Conservation (phyloP, 1,140 invertebrate species). For the Drosophila athabasca region DNA sequence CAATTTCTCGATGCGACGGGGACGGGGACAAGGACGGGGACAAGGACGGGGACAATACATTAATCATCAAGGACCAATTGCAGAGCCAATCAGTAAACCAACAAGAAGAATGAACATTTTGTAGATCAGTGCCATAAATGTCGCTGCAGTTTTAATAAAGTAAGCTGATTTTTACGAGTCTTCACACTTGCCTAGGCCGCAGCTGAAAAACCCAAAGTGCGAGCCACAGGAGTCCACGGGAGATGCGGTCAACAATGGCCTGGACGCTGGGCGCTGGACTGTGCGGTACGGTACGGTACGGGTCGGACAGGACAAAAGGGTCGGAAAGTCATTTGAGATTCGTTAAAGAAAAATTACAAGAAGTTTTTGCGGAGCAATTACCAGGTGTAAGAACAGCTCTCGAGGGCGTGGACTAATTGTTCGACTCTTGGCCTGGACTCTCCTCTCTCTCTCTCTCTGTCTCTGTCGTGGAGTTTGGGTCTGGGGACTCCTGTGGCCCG, state of each 20-base stretch:
- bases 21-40: neutral
- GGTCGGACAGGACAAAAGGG: constrained; percentile 35
- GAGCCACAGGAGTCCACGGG: constrained; percentile 26
- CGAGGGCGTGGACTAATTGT: constrained; percentile 78
- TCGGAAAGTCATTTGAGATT: constrained; percentile 72
- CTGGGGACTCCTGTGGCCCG: too few relatives aligned
- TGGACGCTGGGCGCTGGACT: neutral
- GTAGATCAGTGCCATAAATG: constrained; percentile 69
- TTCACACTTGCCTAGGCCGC: constrained; percentile 32
- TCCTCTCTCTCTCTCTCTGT: neutral
- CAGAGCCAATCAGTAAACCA: constrained; percentile 36
- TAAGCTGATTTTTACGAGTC: constrained; percentile 37
- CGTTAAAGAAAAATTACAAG: constrained; percentile 77
- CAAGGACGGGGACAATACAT: constrained; percentile 25
- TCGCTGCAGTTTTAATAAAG: constrained; percentile 48
- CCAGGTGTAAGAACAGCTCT: constrained; percentile 69
- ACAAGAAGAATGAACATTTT: constrained; percentile 32
- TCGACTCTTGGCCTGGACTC: constrained; percentile 43
- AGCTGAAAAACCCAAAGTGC: constrained; percentile 19
- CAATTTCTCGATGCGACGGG: constrained; percentile 18
- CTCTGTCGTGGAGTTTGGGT: neutral
- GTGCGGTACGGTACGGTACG: too few relatives aligned
- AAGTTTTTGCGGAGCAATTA: constrained; percentile 79
- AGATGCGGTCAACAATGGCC: constrained; percentile 53
- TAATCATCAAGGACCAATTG: constrained; percentile 60